A percentile compares a stretch with the other conserved stretches of the same genome.
Conservation (phyloP, 2,113 vertebrate genomes). For the Oncorhynchus masou region DNA sequence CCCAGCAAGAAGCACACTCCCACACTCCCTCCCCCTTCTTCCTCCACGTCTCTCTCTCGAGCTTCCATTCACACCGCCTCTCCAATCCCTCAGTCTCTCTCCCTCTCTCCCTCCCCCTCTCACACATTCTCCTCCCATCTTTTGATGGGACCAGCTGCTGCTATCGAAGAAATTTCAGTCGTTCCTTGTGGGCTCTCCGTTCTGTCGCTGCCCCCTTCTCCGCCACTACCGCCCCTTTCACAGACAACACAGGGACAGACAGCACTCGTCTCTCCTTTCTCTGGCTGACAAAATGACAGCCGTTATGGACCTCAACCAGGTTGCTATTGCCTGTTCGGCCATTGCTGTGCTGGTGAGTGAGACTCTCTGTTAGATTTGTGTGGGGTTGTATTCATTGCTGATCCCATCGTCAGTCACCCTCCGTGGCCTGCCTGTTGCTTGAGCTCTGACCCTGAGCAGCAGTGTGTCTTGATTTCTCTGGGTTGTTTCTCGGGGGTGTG, state of each 20-base stretch:
- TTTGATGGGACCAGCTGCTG: background rate
- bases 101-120: background rate
- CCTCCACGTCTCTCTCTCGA: background rate
- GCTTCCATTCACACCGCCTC: background rate
- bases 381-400: too few relatives aligned
- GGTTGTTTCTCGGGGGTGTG: background rate
- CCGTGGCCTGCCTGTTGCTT: too few relatives aligned
- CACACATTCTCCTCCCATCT: background rate
- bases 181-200: background rate
- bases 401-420: too few relatives aligned
- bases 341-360: background rate
- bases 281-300: slow-evolving; percentile 50
- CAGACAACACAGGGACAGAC: background rate
- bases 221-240: slow-evolving; percentile 4
- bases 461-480: background rate
- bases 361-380: too few relatives aligned
- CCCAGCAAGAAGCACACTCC: slow-evolving; percentile 7
- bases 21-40: background rate
- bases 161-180: background rate
- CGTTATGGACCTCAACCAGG: slow-evolving; percentile 62
- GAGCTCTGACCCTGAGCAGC: background rate
- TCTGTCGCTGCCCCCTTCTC: background rate
- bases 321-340: slow-evolving; percentile 9
- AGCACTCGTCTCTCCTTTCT: background rate
- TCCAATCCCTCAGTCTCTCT: background rate